Evolutionary conservation across 2,888 invertebrate species (phyloP).

Genomic region (Rhodophaea formosa): DNA sequence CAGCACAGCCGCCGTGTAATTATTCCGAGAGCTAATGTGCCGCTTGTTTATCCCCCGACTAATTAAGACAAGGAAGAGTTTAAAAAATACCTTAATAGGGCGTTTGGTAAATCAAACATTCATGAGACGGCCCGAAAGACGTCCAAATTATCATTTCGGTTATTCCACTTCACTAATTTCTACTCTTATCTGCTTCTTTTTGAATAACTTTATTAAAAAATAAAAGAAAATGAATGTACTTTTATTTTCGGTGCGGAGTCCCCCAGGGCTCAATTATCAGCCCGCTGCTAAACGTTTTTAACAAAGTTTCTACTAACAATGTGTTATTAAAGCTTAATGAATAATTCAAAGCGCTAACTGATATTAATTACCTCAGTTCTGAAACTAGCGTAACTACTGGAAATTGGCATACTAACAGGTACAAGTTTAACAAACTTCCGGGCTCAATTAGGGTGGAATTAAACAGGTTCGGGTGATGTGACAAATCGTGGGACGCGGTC

Average conservation of each 20-base stretch:
- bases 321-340: slow-evolving; percentile 35
- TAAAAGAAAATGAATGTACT: not conserved
- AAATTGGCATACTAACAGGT: slow-evolving; percentile 65
- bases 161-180: slow-evolving; percentile 43
- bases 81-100: slow-evolving; percentile 59
- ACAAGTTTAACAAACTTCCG: slow-evolving; percentile 65
- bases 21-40: slow-evolving; percentile 78
- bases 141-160: slow-evolving; percentile 46
- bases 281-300: slow-evolving; percentile 19
- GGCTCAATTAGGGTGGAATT: slow-evolving; percentile 76
- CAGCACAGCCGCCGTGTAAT: slow-evolving; percentile 66
- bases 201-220: slow-evolving; percentile 17
- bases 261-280: slow-evolving; percentile 33
- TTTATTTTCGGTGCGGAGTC: slow-evolving; percentile 22
- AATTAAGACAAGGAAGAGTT: slow-evolving; percentile 76
- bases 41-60: slow-evolving; percentile 78
- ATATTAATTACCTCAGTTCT: slow-evolving; percentile 54
- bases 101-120: slow-evolving; percentile 72
- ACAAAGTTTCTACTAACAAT: slow-evolving; percentile 21
- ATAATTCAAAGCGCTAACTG: slow-evolving; percentile 51
- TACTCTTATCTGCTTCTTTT: slow-evolving; percentile 32
- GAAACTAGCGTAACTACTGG: slow-evolving; percentile 52
- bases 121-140: slow-evolving; percentile 57
- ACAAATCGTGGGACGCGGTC: slow-evolving; percentile 76
- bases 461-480: slow-evolving; percentile 70